Evolutionary conservation across 2,888 invertebrate species (phyloP), one percentile per base, ranked within the genome.

Genomic region (Boloria euphrosyne): DNA sequence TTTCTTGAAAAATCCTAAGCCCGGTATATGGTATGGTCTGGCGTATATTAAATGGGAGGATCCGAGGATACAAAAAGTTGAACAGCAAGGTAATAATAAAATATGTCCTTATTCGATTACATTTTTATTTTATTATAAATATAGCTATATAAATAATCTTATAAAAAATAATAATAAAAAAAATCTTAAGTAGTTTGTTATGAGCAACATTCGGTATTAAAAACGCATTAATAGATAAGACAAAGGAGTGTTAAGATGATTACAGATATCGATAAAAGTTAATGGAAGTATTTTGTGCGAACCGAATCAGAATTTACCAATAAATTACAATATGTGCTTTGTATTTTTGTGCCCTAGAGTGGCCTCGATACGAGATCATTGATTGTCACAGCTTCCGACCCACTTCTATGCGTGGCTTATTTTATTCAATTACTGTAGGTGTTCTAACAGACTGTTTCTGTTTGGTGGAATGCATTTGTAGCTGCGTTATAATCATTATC

Each of bases 21-120:
- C 96, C 0, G 97, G 97, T 0, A 95, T 95, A 77, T 97, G 97
- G 96, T 97, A 95, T 87, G 96, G 95, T 0, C 93, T 96, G 62
- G 95, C 95, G 7, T 97, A 96, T 83, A 93, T 96, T 69, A 94
- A 95, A 64, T 96, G 96, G 94, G 93, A 94, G 57, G 95, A 96
- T 90, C 96, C 96, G 3, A 93, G 94, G 76, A 85, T 83, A 27
- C 94, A 95, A 76, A 94, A 95, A 70, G 96, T 96, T 71, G 94
- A 94, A 73, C 96, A 96, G 77, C 94, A 96, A 93, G 96, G 96
- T 95, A n/a, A 63, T n/a, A n/a, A 22, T 3, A 2, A 22, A 22
- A 22, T 22, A 22, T 22, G 1, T 22, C 22, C 22, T 22, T 22
- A 22, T 22, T 22, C 3, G 6, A 38, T 38, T 38, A 3, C 31